Conservation (phyloP, 2,797 vertebrate genomes). For the Muraenolepis orangiensis region DNA sequence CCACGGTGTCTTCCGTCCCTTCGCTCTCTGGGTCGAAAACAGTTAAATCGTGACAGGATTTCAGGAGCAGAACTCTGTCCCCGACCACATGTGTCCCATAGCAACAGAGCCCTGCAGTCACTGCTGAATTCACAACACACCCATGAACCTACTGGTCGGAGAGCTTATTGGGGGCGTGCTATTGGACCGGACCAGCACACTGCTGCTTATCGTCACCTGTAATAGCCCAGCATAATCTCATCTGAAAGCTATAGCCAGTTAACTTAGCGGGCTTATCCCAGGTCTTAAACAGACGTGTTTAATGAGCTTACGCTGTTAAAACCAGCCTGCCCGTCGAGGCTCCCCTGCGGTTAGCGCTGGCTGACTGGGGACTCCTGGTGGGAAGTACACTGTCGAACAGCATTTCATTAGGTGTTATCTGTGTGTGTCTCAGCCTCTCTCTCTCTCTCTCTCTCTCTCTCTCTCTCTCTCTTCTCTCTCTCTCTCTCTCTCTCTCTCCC, state of each 20-base stretch:
- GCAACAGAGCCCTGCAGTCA: neutral
- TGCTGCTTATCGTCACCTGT: conserved; percentile 39
- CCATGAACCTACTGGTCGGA: neutral
- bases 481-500: conserved; percentile 32
- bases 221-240: conserved; percentile 57
- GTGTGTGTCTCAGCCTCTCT: neutral
- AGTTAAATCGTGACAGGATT: too few species aligned
- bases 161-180: neutral
- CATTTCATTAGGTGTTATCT: too few species aligned
- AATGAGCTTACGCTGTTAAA: conserved; percentile 65
- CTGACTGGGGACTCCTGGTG: conserved; percentile 2
- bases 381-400: neutral
- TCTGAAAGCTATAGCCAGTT: conserved; percentile 59
- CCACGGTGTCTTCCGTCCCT: too few species aligned
- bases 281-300: conserved; percentile 56
- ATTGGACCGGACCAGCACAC: conserved; percentile 14
- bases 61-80: too few species aligned
- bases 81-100: neutral
- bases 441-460: neutral
- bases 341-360: neutral
- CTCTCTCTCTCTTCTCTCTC: conserved; percentile 1
- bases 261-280: conserved; percentile 57
- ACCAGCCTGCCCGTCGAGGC: conserved; percentile 20
- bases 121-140: too few species aligned
- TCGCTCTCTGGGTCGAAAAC: too few species aligned